Percentiles rank a stretch among this genome's conserved stretches.
Evolutionary conservation across 1,140 invertebrate genomes (phyloP).

Genomic region (Ephestia elutella): DNA sequence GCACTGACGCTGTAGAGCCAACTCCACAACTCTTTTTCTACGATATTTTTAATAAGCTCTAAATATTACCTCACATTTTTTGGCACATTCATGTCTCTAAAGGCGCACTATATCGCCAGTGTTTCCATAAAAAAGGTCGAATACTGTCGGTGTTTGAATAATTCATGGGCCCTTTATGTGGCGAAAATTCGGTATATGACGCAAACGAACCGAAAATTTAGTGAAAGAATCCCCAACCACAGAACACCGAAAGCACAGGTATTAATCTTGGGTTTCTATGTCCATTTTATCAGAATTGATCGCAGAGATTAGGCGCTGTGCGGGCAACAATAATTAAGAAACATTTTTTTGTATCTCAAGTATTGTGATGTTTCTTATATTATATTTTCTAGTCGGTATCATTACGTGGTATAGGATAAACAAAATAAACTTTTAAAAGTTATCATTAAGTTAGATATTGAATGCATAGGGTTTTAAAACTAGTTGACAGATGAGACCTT

Average conservation of each 20-base stretch:
- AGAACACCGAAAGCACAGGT: background rate
- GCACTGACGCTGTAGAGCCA: no score
- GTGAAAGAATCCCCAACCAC: slow-evolving; percentile 11
- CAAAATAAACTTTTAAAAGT: no score
- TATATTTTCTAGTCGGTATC: background rate
- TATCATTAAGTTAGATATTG: no score
- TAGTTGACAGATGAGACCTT: no score
- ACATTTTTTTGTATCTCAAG: no score
- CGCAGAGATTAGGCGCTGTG: no score
- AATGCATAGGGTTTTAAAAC: no score
- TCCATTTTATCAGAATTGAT: no score
- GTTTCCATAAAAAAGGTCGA: slow-evolving; percentile 28
- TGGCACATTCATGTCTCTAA: background rate
- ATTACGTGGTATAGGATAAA: background rate
- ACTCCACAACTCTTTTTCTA: no score
- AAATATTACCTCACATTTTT: background rate
- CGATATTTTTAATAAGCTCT: background rate
- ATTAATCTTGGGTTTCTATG: background rate
- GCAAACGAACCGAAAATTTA: slow-evolving; percentile 36
- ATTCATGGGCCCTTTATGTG: slow-evolving; percentile 34
- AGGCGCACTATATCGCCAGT: slow-evolving; percentile 10
- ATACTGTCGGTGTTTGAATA: slow-evolving; percentile 26
- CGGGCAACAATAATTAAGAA: no score
- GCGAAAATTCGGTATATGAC: slow-evolving; percentile 24
- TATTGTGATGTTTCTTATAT: no score